Base-by-base conservation (phyloP, 2,797 vertebrate genomes). In the Platyrinchus mystaceus region DNA sequence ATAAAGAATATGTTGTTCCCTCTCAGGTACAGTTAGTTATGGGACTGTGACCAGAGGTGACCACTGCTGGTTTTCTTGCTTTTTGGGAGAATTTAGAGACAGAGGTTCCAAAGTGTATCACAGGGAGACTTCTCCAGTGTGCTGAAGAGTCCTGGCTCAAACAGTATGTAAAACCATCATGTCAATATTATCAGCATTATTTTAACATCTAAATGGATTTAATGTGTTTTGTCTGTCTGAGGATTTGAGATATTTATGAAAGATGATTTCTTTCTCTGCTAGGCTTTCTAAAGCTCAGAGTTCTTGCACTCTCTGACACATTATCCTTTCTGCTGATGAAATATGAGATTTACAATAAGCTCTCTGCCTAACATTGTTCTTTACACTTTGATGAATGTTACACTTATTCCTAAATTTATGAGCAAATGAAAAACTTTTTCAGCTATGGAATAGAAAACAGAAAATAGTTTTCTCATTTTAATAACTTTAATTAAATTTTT, bases 401-500 rank as follows among this genome's bases (percentile, higher is more conserved):
- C 10, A 2, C 21, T 85, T 68, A 75, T 39, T 67, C 82, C 50
- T 44, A 83, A 91, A 87, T 89, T 68, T 75, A 93, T 63, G 82
- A 93, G 46, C 74, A 74, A 87, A 89, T 84, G 26, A 71, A 87
- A 90, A 94, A 64, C 32, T 50, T 95, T 58, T 37, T 43, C 53
- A 39, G 52, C 46, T 34, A 19, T 9, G 64, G 64, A 92, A 89
- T 32, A 52, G 49, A 70, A 92, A 87, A 74, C 20, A 84, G 68
- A 84, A 95, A 90, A 86, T 60, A 79, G 30, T 83, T 95, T 92
- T 69, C 68, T 71, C 63, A 55, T 82, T 94, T 93, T 88, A 89
- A 91, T 94, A 92, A 89, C 89, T 64, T 90, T 53, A 95, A 80
- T 93, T 89, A 78, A 30, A 53, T 91, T 90, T 89, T 74, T 90